Evolutionary conservation across 2,888 invertebrate species (phyloP), one percentile per base, ranked within the genome.

Genomic region (Galerucella nymphaeae): DNA sequence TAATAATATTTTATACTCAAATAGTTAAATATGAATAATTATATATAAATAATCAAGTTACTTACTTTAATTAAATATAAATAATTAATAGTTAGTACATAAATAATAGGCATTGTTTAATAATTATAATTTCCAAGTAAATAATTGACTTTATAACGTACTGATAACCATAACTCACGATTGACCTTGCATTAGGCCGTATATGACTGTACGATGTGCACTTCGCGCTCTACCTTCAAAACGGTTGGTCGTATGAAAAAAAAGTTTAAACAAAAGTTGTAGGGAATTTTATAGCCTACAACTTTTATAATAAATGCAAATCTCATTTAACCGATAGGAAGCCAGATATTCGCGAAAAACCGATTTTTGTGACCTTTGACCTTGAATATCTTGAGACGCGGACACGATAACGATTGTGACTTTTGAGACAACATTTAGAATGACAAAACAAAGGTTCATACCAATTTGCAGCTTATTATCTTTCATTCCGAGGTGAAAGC

Each of bases 351-450:
- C 11, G 68, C 67, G 10, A 68, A 72, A 72, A 63, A 57, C 30
- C 45, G 48, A 63, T 72, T 72, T 72, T 71, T 0, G 45, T 67
- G 66, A 71, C 58, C 42, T 71, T 66, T 71, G 59, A 45, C 59
- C 57, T 71, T 66, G 45, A 71, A 71, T 65, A 71, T 48, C 65
- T 65, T 64, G 57, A 55, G 65, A 71, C 71, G 71, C 65, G 66
- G 66, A 66, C 58, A 71, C 64, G 71, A 57, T 57, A 65, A 0
- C 30, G 45, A 41, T 58, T 1, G 66, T 48, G 62, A 70, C 70
- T 70, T 64, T 63, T 50, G 64, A 63, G 70, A 63, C 50, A 66
- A 71, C 42, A 66, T 71, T 71, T 66, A 66, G 50, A 66, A 58
- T 13, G 30, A 58, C 16, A 57, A 66, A 66, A 58, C 45, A 38